These are phyloP conservation scores for Merluccius polli DNA, from an alignment of 2,797 vertebrate genomes.

Conservation along the genomic window DNA sequence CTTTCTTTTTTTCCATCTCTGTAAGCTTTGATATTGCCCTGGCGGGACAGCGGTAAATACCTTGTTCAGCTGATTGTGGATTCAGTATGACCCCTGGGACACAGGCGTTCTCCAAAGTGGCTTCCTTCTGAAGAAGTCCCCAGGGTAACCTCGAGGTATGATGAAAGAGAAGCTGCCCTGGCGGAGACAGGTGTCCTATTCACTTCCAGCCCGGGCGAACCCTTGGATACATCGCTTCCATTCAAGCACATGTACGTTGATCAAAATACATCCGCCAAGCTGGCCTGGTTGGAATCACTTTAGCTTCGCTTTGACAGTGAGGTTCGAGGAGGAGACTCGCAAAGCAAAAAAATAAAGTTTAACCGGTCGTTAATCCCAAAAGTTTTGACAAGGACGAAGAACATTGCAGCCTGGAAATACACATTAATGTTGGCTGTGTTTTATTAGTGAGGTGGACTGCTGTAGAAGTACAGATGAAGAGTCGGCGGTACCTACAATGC, in stretches of 20 bases:
- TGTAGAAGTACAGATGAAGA: background rate
- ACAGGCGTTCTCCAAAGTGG: slow-evolving; percentile 43
- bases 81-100: slow-evolving; percentile 53
- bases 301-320: slow-evolving; percentile 35
- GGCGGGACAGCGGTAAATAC: slow-evolving; percentile 35
- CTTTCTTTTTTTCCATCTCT: slow-evolving; percentile 36
- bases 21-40: slow-evolving; percentile 47
- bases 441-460: background rate
- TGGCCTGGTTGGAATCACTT: slow-evolving; percentile 19
- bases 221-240: slow-evolving; percentile 39
- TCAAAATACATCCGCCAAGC: slow-evolving; percentile 40
- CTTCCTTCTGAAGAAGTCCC: slow-evolving; percentile 45
- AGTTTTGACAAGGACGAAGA: too few species aligned
- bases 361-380: background rate
- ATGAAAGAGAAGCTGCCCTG: slow-evolving; percentile 56
- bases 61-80: slow-evolving; percentile 57
- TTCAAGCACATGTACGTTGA: slow-evolving; percentile 49
- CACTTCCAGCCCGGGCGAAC: slow-evolving; percentile 48
- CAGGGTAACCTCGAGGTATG: slow-evolving; percentile 46
- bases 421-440: background rate
- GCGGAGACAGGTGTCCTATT: slow-evolving; percentile 60
- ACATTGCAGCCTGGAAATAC: background rate
- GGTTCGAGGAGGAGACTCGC: background rate
- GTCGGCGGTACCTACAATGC: background rate
- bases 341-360: too few species aligned